Percentiles rank a stretch among this genome's conserved stretches.
phyloP scores from a whole-genome alignment of 1,140 invertebrate genomes.

The Atopsyche davidsoni region DNA sequence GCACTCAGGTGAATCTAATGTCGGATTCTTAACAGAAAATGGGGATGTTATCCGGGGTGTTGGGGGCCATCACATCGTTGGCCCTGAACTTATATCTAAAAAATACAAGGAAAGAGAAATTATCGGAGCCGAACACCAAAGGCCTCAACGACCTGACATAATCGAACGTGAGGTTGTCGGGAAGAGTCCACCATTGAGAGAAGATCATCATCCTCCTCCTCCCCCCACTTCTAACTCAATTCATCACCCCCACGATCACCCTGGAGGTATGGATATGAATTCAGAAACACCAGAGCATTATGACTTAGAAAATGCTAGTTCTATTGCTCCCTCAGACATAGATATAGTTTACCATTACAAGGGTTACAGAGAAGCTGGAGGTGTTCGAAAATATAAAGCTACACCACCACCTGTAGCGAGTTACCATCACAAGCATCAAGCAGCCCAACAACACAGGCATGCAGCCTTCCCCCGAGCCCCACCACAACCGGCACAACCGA shows the following conservation, averaged over 20 bases:
- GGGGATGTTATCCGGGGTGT: constrained; percentile 62
- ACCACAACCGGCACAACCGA: constrained; percentile 57
- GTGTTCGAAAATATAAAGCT: constrained; percentile 79
- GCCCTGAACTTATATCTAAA: constrained; percentile 74
- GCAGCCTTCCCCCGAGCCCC: constrained; percentile 60
- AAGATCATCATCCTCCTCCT: constrained; percentile 70
- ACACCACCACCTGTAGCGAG: constrained; percentile 65
- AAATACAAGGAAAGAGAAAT: constrained; percentile 84
- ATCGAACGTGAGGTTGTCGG: constrained; percentile 83
- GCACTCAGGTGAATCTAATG: constrained; percentile 51
- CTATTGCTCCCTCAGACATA: constrained; percentile 94
- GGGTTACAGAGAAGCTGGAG: constrained; percentile 74
- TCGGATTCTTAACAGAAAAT: constrained; percentile 59
- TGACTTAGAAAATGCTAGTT: constrained; percentile 94
- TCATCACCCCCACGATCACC: constrained; percentile 61
- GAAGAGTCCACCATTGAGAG: constrained; percentile 67
- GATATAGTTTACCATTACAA: constrained; percentile 97
- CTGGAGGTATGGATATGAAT: constrained; percentile 59
- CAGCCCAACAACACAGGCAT: constrained; percentile 62
- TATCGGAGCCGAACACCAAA: constrained; percentile 55
- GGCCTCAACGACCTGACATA: constrained; percentile 82
- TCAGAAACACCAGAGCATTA: constrained; percentile 92
- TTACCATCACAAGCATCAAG: constrained; percentile 73
- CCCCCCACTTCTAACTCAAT: constrained; percentile 58
- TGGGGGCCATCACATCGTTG: constrained; percentile 62